Conservation (phyloP, 2,888 invertebrate species). For the Drosophila subquinaria region DNA sequence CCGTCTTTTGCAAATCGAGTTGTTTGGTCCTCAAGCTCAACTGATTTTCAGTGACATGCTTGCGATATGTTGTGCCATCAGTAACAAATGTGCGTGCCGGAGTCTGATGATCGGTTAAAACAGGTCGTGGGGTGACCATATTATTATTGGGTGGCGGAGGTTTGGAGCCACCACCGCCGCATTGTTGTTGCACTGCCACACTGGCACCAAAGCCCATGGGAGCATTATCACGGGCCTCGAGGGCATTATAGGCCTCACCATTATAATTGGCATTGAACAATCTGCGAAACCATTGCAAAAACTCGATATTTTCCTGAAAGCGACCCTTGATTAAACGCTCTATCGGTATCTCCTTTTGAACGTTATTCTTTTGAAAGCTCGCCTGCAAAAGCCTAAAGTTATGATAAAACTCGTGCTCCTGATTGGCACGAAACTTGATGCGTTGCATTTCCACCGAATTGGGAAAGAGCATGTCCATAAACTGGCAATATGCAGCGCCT, state of each 20-base stretch:
- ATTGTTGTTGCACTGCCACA: not conserved
- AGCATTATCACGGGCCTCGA: constrained; percentile 23
- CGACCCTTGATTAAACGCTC: constrained; percentile 94
- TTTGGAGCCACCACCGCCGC: not conserved
- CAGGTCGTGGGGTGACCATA: not conserved
- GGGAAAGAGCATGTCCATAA: constrained; percentile 99
- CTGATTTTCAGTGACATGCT: not conserved
- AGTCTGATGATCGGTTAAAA: not conserved
- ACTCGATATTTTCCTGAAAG: constrained; percentile 99
- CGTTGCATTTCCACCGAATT: constrained; percentile 94
- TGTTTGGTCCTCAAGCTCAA: not conserved
- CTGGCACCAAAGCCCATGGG: constrained; percentile 37
- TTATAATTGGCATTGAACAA: constrained; percentile 49
- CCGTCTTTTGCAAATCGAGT: not conserved
- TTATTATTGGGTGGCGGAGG: not conserved
- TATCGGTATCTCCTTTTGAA: constrained; percentile 71
- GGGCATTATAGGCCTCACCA: constrained; percentile 21
- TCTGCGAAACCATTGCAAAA: constrained; percentile 92
- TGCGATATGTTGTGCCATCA: not conserved
- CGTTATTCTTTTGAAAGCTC: constrained; percentile 36
- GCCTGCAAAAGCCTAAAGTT: constrained; percentile 57
- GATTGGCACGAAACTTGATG: constrained; percentile 98
- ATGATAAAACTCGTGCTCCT: constrained; percentile 84
- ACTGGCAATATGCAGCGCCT: constrained; percentile 99
- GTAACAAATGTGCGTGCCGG: not conserved